Percentiles rank a stretch among this genome's conserved stretches.
phyloP scores from a whole-genome alignment of 2,113 vertebrate genomes.

The Tamias sibiricus region DNA sequence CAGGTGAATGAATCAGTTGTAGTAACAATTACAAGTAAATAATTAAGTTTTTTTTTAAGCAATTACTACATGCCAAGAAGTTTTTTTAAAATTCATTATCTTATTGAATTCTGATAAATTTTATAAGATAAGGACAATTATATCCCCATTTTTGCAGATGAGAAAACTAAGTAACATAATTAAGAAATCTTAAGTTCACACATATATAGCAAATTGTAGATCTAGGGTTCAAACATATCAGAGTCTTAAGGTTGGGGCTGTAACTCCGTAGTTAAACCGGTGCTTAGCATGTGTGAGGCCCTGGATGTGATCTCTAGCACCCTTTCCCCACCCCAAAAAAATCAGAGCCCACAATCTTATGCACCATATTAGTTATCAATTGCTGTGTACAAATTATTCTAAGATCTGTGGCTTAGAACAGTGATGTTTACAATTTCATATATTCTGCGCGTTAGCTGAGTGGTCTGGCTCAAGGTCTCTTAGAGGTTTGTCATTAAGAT shows the following conservation, averaged over 20 bases:
- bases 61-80: neutral
- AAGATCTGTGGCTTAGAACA: neutral
- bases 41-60: slow-evolving; percentile 22
- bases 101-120: slow-evolving; percentile 32
- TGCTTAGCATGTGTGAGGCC: neutral
- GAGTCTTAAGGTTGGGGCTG: neutral
- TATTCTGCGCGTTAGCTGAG: neutral
- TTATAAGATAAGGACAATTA: neutral
- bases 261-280: neutral
- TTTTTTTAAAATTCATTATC: slow-evolving; percentile 1
- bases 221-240: neutral
- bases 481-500: neutral
- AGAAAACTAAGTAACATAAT: neutral
- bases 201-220: neutral
- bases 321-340: neutral
- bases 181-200: neutral
- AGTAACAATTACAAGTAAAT: neutral
- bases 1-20: neutral
- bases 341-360: neutral
- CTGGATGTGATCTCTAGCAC: neutral
- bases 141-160: neutral
- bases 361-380: neutral
- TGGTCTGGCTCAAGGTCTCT: neutral
- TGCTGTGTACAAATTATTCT: neutral
- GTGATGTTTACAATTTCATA: neutral